These are phyloP conservation scores for Pyralis farinalis DNA, from an alignment of 2,888 invertebrate species.

Conservation along the genomic window DNA sequence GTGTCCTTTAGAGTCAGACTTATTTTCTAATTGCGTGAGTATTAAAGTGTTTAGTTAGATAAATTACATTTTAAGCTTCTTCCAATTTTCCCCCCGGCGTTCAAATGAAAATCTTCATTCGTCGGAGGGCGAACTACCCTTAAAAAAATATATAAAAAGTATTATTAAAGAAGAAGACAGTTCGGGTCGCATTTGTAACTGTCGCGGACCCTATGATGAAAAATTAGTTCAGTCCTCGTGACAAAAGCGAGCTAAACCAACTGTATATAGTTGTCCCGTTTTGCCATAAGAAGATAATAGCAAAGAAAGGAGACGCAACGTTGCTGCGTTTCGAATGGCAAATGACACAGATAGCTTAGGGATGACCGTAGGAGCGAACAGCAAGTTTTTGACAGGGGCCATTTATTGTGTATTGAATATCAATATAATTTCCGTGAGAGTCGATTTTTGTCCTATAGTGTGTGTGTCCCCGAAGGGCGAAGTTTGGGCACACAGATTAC, in stretches of 20 bases:
- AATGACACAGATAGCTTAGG: conserved; percentile 80
- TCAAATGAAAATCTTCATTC: conserved; percentile 74
- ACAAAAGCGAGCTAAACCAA: conserved; percentile 77
- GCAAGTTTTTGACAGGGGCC: conserved; percentile 80
- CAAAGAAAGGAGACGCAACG: conserved; percentile 42
- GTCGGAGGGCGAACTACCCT: conserved; percentile 73
- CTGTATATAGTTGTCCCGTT: conserved; percentile 63
- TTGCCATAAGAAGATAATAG: conserved; percentile 35
- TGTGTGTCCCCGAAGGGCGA: conserved; percentile 58
- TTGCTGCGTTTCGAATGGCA: conserved; percentile 75
- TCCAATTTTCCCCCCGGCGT: conserved; percentile 59
- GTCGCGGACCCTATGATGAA: conserved; percentile 81
- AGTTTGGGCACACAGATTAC: conserved; percentile 76
- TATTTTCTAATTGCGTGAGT: conserved; percentile 45
- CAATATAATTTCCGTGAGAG: conserved; percentile 81
- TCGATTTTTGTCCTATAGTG: conserved; percentile 76
- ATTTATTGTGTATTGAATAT: conserved; percentile 82
- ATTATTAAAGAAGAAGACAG: conserved; percentile 82
- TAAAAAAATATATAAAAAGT: conserved; percentile 76
- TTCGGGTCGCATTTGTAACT: conserved; percentile 80
- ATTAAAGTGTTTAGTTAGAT: conserved; percentile 58
- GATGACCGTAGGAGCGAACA: conserved; percentile 81
- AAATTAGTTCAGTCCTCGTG: conserved; percentile 80
- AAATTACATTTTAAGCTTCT: conserved; percentile 72
- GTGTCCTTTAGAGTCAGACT: conserved; percentile 15